Conservation (phyloP, 23 tunicate species). For the Clavelina lepadiformis region DNA sequence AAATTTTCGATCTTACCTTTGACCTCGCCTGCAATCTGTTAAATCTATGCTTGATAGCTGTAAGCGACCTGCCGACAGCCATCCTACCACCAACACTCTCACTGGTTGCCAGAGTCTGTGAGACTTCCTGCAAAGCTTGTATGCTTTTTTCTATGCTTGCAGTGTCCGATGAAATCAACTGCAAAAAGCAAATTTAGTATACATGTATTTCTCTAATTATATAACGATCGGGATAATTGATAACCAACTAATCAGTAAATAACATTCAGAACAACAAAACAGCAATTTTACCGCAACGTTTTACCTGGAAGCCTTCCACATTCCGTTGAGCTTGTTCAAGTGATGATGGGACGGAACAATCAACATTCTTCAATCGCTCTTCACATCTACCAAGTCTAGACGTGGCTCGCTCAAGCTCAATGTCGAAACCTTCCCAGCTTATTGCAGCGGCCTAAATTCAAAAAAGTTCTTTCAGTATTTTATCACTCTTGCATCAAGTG, state of each 20-base stretch:
- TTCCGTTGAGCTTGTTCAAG: conserved; percentile 43
- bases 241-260: background rate
- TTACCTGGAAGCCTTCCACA: conserved; percentile 52
- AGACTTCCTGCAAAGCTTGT: conserved; percentile 74
- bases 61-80: conserved; percentile 50
- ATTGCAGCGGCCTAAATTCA: conserved; percentile 85
- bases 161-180: conserved; percentile 24
- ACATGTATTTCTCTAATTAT: background rate
- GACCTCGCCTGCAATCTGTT: conserved; percentile 52
- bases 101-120: conserved; percentile 31
- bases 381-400: conserved; percentile 38
- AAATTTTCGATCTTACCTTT: conserved; percentile 21
- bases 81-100: conserved; percentile 46
- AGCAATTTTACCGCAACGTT: background rate
- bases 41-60: conserved; percentile 44
- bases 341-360: conserved; percentile 51
- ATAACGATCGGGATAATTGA: background rate
- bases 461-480: no score
- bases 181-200: conserved; percentile 13
- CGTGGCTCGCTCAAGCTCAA: conserved; percentile 63
- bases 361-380: conserved; percentile 32
- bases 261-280: background rate
- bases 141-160: conserved; percentile 57
- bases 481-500: no score
- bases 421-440: conserved; percentile 85